These are phyloP conservation scores for Trinectes maculatus DNA, from an alignment of 2,113 vertebrate genomes.

Conservation along the genomic window DNA sequence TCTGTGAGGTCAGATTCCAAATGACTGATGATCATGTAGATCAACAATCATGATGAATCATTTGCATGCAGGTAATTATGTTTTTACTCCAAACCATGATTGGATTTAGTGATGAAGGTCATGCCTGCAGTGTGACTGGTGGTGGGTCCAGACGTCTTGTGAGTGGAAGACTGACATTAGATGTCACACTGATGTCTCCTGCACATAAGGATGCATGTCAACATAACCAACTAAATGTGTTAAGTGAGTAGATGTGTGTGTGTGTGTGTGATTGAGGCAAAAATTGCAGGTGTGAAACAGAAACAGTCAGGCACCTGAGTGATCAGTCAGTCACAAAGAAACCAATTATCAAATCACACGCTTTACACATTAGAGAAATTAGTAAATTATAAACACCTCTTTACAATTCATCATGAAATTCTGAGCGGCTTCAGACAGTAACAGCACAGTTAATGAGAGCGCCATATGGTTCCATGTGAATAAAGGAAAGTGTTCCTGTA, in stretches of 20 bases:
- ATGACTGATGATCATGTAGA: no score
- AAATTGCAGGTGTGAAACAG: background rate
- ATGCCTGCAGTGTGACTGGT: no score
- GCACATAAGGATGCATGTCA: no score
- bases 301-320: background rate
- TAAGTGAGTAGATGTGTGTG: no score
- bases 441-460: conserved; percentile 16
- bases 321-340: background rate
- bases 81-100: background rate
- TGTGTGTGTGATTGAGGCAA: background rate
- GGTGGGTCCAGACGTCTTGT: no score
- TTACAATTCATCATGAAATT: background rate
- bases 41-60: background rate
- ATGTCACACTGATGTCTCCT: no score
- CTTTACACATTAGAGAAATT: background rate
- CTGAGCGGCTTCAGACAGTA: background rate
- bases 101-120: no score
- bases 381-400: conserved; percentile 1
- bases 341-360: background rate
- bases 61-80: background rate
- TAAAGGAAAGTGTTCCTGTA: conserved; percentile 39
- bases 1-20: no score
- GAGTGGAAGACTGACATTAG: no score
- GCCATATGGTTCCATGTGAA: conserved; percentile 38
- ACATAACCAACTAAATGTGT: no score